Base-by-base conservation (phyloP, 2,888 invertebrate genomes). In the Drosophila melanosoma region DNA sequence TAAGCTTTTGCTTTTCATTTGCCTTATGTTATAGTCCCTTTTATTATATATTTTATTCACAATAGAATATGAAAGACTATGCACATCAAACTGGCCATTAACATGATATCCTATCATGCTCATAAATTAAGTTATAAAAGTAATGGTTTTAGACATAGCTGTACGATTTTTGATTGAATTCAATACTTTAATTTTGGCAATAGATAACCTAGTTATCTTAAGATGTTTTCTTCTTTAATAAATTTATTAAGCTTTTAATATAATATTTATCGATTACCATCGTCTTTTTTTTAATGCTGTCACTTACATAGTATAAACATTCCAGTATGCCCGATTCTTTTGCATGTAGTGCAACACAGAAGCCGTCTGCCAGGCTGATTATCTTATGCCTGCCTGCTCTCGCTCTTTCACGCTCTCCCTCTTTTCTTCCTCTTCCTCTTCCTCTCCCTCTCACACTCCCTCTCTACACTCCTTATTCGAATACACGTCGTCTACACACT, bases 361-460 rank as follows among this genome's bases (percentile, higher is more conserved):
- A 56, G 64, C 51, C 56, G 89, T 83, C 89, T 88, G 71, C 63
- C 56, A 38, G 67, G 40, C 73, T 88, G 81, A 86, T 83, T 88
- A 88, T 72, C 57, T 40, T 26, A 60, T 60, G 53, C 72, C 53
- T 40, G 48, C 51, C 29, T 32, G 10, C 54, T 68, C 58, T 65
- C 45, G 23, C 40, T 56, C 35, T 65, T 42, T 38, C 49, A 42
- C 48, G 26, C 57, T 60, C 40, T 23, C 26, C 1, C 42, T 33
- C 33, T 63, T 38, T n/a, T 3, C 26, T 17, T 56, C 33, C 62
- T n/a, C 45, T 42, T 57, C 62, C 57, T 26, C 52, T 68, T 49
- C 57, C 35, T 23, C 40, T 52, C 42, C 65, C 49, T 52, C 54
- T 63, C 63, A n/a, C 53, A 29, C 23, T 35, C 23, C 23, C 23